Evolutionary conservation across 2,797 vertebrate genomes (phyloP), one percentile per base, ranked within the genome.

Genomic region (Cygnus olor): DNA sequence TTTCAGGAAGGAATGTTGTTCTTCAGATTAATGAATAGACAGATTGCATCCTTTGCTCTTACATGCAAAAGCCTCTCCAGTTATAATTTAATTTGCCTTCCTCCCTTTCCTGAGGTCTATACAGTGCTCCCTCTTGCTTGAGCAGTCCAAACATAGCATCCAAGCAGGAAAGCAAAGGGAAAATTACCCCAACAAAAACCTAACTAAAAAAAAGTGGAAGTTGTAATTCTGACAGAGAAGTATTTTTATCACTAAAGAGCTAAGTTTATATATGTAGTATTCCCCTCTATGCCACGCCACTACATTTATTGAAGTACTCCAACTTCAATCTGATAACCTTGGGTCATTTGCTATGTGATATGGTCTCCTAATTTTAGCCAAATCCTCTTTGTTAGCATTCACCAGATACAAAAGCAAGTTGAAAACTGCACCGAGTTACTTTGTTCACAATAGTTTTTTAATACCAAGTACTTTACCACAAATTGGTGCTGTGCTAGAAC

Each of bases 1-100:
- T 27, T 54, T 28, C 49, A 73, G 47, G 30, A 47, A 13, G 12
- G 63, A 34, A 15, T 3, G 9, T 4, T 74, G 0, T 0, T 34
- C n/a, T 56, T 40, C 51, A 53, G 42, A 8, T 61, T 4, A 79
- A 42, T 27, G 14, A 66, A 68, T 0, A 9, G 40, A 28, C 53
- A 73, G 28, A 36, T 44, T 10, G 24, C 2, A 16, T 63, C 47
- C 56, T 77, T 49, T 30, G 44, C 24, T 87, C 16, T 47, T 19
- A 14, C 40, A 15, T 9, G 45, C 19, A 36, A 80, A 56, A 73
- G 40, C 60, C 53, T 77, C 56, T 45, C 34, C 20, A 64, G 60
- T 11, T 40, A 7, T 1, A 22, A 34, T 9, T 49, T 45, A 6
- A n/a, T n/a, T 49, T 44, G 38, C 22, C 28, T 63, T 51, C 49